These are phyloP conservation scores for Ceratina australensis DNA, from an alignment of 1,140 invertebrate species.

Conservation along the genomic window DNA sequence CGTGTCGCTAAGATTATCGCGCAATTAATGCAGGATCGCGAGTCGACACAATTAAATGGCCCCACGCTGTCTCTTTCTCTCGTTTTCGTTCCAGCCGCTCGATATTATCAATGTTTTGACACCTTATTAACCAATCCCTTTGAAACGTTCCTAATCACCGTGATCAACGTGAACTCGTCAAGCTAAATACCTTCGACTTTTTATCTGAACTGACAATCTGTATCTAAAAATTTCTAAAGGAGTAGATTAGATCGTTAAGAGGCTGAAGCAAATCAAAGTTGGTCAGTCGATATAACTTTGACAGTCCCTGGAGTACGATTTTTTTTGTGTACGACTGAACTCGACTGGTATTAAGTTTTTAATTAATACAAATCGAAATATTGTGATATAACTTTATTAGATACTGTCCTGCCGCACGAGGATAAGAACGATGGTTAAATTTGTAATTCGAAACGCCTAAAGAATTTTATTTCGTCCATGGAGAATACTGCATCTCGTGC, in stretches of 20 bases:
- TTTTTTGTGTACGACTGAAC: too few relatives aligned
- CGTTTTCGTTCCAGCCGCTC: neutral
- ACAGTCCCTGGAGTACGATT: neutral
- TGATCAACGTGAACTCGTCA: neutral
- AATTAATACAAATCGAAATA: neutral
- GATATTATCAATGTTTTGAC: constrained; percentile 10
- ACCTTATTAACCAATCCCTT: neutral
- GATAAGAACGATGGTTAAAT: neutral
- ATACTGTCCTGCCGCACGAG: too few relatives aligned
- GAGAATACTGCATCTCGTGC: constrained; percentile 33
- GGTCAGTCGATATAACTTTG: constrained; percentile 51
- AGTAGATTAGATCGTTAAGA: constrained; percentile 53
- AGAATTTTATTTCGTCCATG: constrained; percentile 60
- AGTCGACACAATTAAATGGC: neutral
- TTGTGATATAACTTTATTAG: too few relatives aligned
- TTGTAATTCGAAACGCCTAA: constrained; percentile 44
- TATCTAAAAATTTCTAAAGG: neutral
- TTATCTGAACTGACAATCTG: neutral
- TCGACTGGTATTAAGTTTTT: neutral
- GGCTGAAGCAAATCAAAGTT: constrained; percentile 74
- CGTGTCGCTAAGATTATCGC: constrained; percentile 16
- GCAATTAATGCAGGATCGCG: constrained; percentile 22
- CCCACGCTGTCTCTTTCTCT: neutral
- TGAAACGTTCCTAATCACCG: neutral
- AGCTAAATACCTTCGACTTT: neutral